A percentile compares a stretch with the other conserved stretches of the same genome.
phyloP scores from a whole-genome alignment of 2,797 vertebrate genomes.

The Poecilia gillii region DNA sequence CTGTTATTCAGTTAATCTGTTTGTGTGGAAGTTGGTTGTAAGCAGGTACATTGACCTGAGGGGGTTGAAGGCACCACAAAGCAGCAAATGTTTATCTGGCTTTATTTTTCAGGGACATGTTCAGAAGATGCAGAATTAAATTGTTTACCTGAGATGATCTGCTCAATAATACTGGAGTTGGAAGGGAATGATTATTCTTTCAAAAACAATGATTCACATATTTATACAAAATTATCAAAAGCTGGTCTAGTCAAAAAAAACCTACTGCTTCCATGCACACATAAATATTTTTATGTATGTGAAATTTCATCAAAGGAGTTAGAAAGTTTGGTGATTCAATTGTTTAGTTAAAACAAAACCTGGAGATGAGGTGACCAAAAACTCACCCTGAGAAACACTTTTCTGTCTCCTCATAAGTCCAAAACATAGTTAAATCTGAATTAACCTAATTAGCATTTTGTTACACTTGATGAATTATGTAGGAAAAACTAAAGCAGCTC shows the following conservation, averaged over 20 bases:
- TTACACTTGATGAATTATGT: conserved; percentile 39
- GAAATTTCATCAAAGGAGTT: background rate
- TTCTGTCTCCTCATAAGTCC: background rate
- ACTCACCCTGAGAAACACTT: background rate
- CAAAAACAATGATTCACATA: background rate
- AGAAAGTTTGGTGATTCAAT: background rate
- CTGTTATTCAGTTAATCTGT: conserved; percentile 34
- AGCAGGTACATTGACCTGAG: background rate
- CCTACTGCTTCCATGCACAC: background rate
- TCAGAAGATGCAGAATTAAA: background rate
- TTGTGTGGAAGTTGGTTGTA: background rate
- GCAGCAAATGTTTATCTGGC: background rate
- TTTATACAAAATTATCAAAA: background rate
- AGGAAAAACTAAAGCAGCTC: conserved; percentile 17
- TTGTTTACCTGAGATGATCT: background rate
- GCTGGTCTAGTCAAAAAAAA: background rate
- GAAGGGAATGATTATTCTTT: background rate
- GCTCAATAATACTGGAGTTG: background rate
- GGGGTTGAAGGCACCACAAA: background rate
- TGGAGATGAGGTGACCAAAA: no score
- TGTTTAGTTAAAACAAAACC: no score
- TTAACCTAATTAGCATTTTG: conserved; percentile 20
- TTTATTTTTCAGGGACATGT: background rate
- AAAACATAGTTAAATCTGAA: conserved; percentile 1
- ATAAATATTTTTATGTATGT: background rate